Percentiles rank a stretch among this genome's conserved stretches.
phyloP scores from a whole-genome alignment of 2,797 vertebrate genomes.

The Rhabdomys pumilio region DNA sequence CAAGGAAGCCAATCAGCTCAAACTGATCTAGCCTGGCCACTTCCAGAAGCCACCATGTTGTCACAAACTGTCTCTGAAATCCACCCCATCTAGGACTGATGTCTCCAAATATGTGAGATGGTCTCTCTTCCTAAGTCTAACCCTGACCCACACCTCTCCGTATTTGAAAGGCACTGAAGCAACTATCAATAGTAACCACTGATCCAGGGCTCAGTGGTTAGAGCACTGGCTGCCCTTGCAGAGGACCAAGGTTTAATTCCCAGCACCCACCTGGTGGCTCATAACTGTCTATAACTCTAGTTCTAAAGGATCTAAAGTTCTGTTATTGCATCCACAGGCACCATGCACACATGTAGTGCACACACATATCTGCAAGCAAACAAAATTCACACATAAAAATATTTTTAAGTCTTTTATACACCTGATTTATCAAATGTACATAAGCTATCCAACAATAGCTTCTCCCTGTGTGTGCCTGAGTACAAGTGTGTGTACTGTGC shows the following conservation, averaged over 20 bases:
- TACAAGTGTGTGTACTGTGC: background rate
- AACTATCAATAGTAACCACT: background rate
- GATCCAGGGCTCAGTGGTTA: background rate
- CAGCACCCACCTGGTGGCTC: background rate
- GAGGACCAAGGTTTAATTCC: background rate
- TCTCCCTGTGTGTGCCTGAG: background rate
- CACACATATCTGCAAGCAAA: background rate
- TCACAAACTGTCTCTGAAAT: background rate
- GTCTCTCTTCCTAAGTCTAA: background rate
- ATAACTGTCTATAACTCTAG: background rate
- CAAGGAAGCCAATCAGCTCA: background rate
- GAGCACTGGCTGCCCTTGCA: background rate
- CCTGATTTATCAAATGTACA: background rate
- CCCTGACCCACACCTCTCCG: background rate
- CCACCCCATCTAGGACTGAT: background rate
- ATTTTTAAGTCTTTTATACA: conserved; percentile 1
- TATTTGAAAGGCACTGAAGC: background rate
- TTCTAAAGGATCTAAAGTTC: background rate
- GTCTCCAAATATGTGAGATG: background rate
- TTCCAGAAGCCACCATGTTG: background rate
- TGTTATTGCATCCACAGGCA: background rate
- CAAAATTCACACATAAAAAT: background rate
- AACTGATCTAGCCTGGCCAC: background rate
- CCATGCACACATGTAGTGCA: background rate
- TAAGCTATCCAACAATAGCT: background rate